phyloP scores from a whole-genome alignment of 2,113 vertebrate species.

The Onychorhynchus coronatus region DNA sequence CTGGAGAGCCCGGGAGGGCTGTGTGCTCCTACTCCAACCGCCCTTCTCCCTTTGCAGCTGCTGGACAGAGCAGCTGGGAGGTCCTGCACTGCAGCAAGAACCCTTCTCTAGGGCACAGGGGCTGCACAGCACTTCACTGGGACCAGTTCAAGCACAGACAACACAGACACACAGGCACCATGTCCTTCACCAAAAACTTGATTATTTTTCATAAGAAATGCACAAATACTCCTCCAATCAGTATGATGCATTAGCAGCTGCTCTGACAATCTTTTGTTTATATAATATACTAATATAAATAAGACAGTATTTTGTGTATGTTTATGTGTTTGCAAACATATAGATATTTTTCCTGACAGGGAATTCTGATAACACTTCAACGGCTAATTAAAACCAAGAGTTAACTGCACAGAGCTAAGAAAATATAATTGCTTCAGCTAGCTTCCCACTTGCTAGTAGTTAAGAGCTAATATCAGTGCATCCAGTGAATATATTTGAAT shows the following conservation, averaged over 20 bases:
- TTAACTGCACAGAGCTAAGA: neutral
- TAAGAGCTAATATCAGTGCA: neutral
- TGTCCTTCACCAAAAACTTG: neutral
- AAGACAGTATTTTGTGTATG: neutral
- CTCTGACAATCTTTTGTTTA: neutral
- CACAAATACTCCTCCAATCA: neutral
- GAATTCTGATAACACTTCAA: neutral
- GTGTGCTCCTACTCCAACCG: neutral
- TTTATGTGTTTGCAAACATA: neutral
- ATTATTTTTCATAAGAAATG: neutral
- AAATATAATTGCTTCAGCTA: neutral
- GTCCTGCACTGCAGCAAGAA: neutral
- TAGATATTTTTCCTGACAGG: neutral
- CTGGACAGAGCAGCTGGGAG: fast-evolving
- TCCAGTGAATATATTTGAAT: neutral
- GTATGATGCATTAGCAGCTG: neutral
- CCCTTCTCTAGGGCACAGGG: neutral
- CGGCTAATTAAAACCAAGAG: neutral
- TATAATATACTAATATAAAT: neutral
- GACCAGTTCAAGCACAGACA: neutral
- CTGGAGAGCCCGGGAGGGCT: neutral
- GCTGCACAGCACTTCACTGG: neutral
- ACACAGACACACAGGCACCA: neutral
- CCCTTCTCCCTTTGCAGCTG: neutral
- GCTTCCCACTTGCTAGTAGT: neutral